Base-by-base conservation (phyloP, 2,888 invertebrate species). In the Drosophila recens region DNA sequence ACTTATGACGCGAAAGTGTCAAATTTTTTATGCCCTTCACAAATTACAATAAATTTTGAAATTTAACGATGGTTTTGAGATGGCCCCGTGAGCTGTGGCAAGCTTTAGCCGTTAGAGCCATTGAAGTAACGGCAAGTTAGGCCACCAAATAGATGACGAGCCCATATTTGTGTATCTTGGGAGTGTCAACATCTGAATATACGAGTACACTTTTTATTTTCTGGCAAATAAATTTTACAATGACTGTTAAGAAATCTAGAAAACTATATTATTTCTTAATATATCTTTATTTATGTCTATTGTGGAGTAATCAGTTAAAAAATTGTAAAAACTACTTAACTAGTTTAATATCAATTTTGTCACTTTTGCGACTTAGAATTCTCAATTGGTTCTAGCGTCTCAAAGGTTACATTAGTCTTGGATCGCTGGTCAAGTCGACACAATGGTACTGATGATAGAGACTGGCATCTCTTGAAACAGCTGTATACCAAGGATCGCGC, bases 1-100 rank as follows among this genome's bases (percentile, higher is more conserved):
- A 48, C 43, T 51, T 49, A 56, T 71, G 74, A 74, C 61, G 67
- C 53, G 56, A 84, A 77, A 87, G 82, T 87, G 82, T 87, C 82
- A 87, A 84, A 77, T 79, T 72, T 75, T 69, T 66, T 54, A 77
- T 87, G 81, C 84, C 82, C 76, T 83, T 87, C 84, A 69, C 68
- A 64, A 72, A 77, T 75, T 79, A 74, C 59, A 81, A 87, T 69
- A 71, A 74, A 75, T 52, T 67, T 75, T 48, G 53, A 65, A 79
- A 53, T 59, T 79, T 62, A 56, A 76, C 74, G 75, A 68, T 62
- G 67, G 65, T 59, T 27, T 40, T 45, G 9, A 57, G 57, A 49
- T 58, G 33, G 23, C 36, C 42, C 38, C 5, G 11, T 33, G 40
- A 46, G n/a, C 48, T 45, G 45, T 53, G 53, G 38, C 56, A 67